phyloP scores from a whole-genome alignment of 2,888 invertebrate species.

The Pherbina coryleti region DNA sequence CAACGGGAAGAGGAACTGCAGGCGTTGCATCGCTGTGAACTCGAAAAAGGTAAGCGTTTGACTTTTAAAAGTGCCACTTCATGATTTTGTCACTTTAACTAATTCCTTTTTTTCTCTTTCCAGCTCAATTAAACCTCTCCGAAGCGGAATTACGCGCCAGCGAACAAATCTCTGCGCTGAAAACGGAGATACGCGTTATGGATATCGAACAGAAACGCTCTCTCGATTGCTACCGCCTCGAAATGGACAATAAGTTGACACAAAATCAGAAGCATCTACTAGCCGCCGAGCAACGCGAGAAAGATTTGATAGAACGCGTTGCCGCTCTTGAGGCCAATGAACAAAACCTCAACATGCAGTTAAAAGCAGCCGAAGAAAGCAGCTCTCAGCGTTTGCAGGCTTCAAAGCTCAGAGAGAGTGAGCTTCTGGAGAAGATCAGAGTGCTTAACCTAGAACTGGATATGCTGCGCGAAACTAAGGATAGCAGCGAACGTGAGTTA shows the following conservation, averaged over 20 bases:
- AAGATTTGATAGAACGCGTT: slow-evolving; percentile 57
- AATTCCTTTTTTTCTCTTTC: not conserved
- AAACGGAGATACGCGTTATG: slow-evolving; percentile 60
- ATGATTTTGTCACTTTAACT: not conserved
- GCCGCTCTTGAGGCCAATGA: slow-evolving; percentile 56
- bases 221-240: slow-evolving; percentile 57
- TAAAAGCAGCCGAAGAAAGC: slow-evolving; percentile 57
- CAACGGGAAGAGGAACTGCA: slow-evolving; percentile 63
- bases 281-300: slow-evolving; percentile 62
- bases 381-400: slow-evolving; percentile 57
- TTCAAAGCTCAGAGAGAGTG: slow-evolving; percentile 60
- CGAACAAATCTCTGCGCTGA: slow-evolving; percentile 59
- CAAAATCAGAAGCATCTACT: slow-evolving; percentile 67
- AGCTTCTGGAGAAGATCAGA: slow-evolving; percentile 62
- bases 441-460: slow-evolving; percentile 62
- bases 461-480: slow-evolving; percentile 57
- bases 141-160: slow-evolving; percentile 62
- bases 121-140: slow-evolving; percentile 73
- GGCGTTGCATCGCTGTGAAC: slow-evolving; percentile 63
- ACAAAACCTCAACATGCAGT: slow-evolving; percentile 59
- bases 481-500: slow-evolving; percentile 63
- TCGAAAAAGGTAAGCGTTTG: slow-evolving; percentile 62
- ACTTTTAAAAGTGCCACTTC: too few species aligned
- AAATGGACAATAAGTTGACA: slow-evolving; percentile 58
- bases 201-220: slow-evolving; percentile 59